Evolutionary conservation across 2,797 vertebrate species (phyloP).

Genomic region (Alcedo atthis): DNA sequence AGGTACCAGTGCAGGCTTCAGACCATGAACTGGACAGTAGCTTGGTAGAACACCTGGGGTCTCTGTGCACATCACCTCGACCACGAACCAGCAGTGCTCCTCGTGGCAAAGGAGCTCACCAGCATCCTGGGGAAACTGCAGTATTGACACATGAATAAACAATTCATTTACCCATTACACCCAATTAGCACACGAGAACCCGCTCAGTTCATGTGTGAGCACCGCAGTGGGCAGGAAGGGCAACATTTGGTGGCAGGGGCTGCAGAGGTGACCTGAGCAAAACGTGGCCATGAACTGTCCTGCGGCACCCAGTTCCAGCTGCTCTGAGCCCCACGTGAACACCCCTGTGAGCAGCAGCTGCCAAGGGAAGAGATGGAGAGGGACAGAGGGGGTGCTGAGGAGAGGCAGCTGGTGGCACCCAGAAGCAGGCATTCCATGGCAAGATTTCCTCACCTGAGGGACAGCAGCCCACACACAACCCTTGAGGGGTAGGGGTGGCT

Average conservation of each 20-base stretch:
- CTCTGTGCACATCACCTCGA: background rate
- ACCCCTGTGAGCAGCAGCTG: background rate
- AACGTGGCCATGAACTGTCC: background rate
- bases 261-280: background rate
- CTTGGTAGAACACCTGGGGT: background rate
- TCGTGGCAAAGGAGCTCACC: background rate
- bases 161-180: background rate
- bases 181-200: background rate
- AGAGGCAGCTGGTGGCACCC: background rate
- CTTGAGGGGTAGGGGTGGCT: fast-evolving
- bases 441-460: background rate
- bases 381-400: background rate
- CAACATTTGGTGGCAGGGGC: background rate
- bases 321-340: background rate
- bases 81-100: background rate
- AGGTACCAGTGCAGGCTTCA: background rate
- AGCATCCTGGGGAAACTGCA: background rate
- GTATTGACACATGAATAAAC: background rate
- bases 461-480: background rate
- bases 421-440: background rate
- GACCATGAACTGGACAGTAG: background rate
- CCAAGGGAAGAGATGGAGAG: background rate
- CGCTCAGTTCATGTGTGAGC: background rate
- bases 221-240: background rate
- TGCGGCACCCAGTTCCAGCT: background rate